phyloP scores from a whole-genome alignment of 2,113 vertebrate species.

The Tachysurus vachellii region DNA sequence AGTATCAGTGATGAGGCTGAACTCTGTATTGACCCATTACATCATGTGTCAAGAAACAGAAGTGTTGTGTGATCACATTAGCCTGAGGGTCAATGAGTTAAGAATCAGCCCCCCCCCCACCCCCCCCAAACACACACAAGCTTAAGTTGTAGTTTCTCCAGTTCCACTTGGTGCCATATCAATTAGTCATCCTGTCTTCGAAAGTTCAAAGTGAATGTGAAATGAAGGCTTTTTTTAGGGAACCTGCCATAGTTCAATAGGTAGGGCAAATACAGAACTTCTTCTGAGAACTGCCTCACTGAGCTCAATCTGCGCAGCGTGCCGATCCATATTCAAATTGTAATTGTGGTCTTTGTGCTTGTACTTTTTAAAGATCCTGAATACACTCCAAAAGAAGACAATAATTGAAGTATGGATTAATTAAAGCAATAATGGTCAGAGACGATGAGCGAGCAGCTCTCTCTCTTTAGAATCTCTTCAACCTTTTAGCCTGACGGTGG shows the following conservation, averaged over 20 bases:
- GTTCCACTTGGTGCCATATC: slow-evolving; percentile 42
- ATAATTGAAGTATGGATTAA: slow-evolving; percentile 21
- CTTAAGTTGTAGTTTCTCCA: slow-evolving; percentile 16
- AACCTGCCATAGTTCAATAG: slow-evolving; percentile 30
- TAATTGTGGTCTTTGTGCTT: slow-evolving; percentile 10
- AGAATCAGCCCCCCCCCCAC: slow-evolving; percentile 24
- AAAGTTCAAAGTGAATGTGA: slow-evolving; percentile 30
- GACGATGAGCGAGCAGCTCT: slow-evolving; percentile 37
- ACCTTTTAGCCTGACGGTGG: slow-evolving; percentile 23
- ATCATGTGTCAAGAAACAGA: slow-evolving; percentile 10
- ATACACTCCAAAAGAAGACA: slow-evolving; percentile 17
- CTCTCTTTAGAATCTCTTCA: slow-evolving; percentile 24
- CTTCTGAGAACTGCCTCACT: neutral
- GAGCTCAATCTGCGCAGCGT: neutral
- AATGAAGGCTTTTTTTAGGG: slow-evolving; percentile 33
- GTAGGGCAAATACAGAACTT: slow-evolving; percentile 9
- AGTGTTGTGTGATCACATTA: slow-evolving; percentile 20
- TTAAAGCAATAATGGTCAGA: slow-evolving; percentile 15
- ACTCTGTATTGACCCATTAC: neutral
- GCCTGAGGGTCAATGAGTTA: slow-evolving; percentile 29
- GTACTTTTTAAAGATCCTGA: slow-evolving; percentile 5
- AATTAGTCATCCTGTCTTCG: slow-evolving; percentile 39
- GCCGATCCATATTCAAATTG: slow-evolving; percentile 6
- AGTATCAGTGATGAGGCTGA: neutral
- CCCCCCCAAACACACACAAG: slow-evolving; percentile 4